Evolutionary conservation across 2,888 invertebrate genomes (phyloP).

Genomic region (Agrotis clavis): DNA sequence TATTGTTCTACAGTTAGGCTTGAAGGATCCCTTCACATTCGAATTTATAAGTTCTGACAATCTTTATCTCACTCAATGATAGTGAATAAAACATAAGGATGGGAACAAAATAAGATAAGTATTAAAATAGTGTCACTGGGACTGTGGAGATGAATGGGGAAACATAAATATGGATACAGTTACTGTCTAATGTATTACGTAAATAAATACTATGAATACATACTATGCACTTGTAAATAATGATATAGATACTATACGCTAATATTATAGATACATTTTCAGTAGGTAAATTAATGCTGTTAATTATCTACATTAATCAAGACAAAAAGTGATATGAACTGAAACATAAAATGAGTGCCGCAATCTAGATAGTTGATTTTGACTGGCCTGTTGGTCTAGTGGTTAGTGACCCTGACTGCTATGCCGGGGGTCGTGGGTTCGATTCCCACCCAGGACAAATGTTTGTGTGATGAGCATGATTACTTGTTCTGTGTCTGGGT

Average conservation of each 20-base stretch:
- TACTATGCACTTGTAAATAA: conserved; percentile 11
- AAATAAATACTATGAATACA: conserved; percentile 22
- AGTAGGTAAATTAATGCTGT: conserved; percentile 14
- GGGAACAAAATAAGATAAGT: not conserved
- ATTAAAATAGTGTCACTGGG: not conserved
- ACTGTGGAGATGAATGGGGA: not conserved
- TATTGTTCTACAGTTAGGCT: conserved; percentile 38
- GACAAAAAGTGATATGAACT: not conserved
- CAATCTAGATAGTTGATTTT: not conserved
- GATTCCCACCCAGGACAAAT: too few relatives aligned
- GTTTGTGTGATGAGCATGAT: too few relatives aligned
- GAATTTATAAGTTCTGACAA: conserved; percentile 15
- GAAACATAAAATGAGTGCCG: not conserved
- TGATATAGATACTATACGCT: conserved; percentile 8
- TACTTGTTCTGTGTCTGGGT: too few relatives aligned
- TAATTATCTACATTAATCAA: not conserved
- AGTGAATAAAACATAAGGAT: conserved; percentile 1
- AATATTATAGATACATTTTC: conserved; percentile 1
- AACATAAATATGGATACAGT: conserved; percentile 9
- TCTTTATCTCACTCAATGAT: conserved; percentile 7
- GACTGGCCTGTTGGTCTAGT: too few relatives aligned
- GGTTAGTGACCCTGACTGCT: too few relatives aligned
- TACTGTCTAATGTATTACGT: conserved; percentile 1
- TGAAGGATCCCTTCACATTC: conserved; percentile 24
- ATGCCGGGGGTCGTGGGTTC: too few relatives aligned